These are phyloP conservation scores for Scolopax rusticola DNA, from an alignment of 2,797 vertebrate species.

Conservation along the genomic window DNA sequence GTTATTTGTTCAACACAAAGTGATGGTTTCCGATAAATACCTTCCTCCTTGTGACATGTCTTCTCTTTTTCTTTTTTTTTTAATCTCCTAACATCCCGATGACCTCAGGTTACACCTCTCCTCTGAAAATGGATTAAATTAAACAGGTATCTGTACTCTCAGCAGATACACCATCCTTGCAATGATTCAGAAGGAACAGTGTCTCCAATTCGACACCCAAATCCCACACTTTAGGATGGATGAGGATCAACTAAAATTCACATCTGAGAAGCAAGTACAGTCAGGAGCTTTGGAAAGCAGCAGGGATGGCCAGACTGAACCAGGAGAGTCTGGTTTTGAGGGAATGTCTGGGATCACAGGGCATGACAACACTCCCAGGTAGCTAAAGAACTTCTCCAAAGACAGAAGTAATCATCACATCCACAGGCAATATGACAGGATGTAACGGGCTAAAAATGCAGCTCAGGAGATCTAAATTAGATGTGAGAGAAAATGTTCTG, in stretches of 20 bases:
- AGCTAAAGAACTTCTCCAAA: neutral
- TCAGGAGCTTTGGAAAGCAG: neutral
- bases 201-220: neutral
- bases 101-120: neutral
- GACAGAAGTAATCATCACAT: neutral
- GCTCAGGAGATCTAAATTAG: neutral
- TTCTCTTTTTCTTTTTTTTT: neutral
- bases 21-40: neutral
- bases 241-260: neutral
- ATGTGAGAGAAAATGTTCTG: neutral
- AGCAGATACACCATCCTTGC: neutral
- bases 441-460: neutral
- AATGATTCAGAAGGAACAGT: neutral
- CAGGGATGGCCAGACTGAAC: neutral
- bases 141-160: neutral
- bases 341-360: neutral
- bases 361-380: neutral
- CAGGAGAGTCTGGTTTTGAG: neutral
- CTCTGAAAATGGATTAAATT: neutral
- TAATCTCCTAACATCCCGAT: neutral
- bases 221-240: neutral
- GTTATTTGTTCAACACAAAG: neutral
- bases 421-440: neutral
- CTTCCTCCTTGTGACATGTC: neutral
- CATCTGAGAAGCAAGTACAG: neutral